These are phyloP conservation scores for Meandrina meandrites DNA, from an alignment of 92 coral and sea anemone genomes.

Conservation along the genomic window DNA sequence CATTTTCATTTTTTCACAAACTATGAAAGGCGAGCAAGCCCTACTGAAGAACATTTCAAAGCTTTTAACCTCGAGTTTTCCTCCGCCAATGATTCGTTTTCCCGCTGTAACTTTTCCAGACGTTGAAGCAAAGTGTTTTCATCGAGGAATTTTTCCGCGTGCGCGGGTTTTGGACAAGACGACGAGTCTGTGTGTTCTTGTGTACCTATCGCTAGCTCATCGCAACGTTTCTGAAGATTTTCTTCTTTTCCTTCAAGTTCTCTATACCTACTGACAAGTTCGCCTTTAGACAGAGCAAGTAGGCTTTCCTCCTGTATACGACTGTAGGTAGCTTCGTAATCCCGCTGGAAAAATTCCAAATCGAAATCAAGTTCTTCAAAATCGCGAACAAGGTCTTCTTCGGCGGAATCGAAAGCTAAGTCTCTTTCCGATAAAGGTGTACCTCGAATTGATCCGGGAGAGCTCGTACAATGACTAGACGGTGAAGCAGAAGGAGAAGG, in stretches of 20 bases:
- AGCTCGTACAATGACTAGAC: conserved; percentile 59
- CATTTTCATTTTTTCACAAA: not conserved
- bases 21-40: conserved; percentile 32
- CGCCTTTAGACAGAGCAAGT: conserved; percentile 71
- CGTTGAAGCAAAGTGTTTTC: conserved; percentile 49
- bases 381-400: conserved; percentile 64
- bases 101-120: conserved; percentile 74
- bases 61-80: conserved; percentile 82
- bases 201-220: not conserved
- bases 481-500: conserved; percentile 64
- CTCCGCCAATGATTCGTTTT: conserved; percentile 64
- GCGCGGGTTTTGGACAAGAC: conserved; percentile 37
- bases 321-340: conserved; percentile 88
- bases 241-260: conserved; percentile 79
- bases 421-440: conserved; percentile 69
- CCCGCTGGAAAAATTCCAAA: conserved; percentile 73
- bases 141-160: not conserved
- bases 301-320: conserved; percentile 81
- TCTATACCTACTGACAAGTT: conserved; percentile 69
- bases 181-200: not conserved
- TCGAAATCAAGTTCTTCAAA: conserved; percentile 73
- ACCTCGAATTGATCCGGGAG: conserved; percentile 67
- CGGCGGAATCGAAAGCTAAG: conserved; percentile 44
- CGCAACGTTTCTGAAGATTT: conserved; percentile 39
- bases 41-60: conserved; percentile 33